Base-by-base conservation (phyloP, 2,888 invertebrate species). In the Dusona sp. region DNA sequence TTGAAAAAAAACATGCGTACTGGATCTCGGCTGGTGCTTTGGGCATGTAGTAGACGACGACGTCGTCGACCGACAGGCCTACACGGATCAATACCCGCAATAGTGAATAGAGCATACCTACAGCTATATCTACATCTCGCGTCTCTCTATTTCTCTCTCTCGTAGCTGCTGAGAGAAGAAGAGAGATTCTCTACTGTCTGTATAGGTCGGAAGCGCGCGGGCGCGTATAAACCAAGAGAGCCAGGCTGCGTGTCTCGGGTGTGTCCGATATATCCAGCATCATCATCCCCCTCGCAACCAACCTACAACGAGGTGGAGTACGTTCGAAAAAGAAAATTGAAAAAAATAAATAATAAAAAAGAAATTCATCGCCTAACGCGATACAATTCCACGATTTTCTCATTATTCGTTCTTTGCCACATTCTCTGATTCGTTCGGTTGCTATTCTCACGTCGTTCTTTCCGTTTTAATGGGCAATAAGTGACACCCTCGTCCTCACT, bases 11-110 rank as follows among this genome's bases (percentile, higher is more conserved):
- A 48, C 42, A 54, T 48, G 80, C 67, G 77, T 83, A 68, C 51
- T 51, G 74, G 73, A 73, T 79, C 80, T 48, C 51, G 73, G 57
- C 65, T 48, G 79, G 80, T 78, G 61, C 67, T 78, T 79, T 48
- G 85, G 82, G 65, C 73, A 68, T 65, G 78, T 54, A 29, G 79
- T 57, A 70, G 78, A 78, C 51, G 78, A 67, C 25, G 70, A 42
- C 81, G 81, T 81, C 81, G 85, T 77, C 81, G 74, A 74, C 74
- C 81, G 78, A 68, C 82, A 82, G 82, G 82, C 82, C 79, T 83
- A 77, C 85, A 87, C 86, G 92, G 92, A 92, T 93, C 93, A 92
- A 93, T 93, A 93, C 91, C 90, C 90, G 92, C 92, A 90, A 91
- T 89, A 88, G 86, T 84, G 86, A 84, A 84, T 86, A 79, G 84